Base-by-base conservation (phyloP, 2,113 vertebrate genomes). In the Solea senegalensis region DNA sequence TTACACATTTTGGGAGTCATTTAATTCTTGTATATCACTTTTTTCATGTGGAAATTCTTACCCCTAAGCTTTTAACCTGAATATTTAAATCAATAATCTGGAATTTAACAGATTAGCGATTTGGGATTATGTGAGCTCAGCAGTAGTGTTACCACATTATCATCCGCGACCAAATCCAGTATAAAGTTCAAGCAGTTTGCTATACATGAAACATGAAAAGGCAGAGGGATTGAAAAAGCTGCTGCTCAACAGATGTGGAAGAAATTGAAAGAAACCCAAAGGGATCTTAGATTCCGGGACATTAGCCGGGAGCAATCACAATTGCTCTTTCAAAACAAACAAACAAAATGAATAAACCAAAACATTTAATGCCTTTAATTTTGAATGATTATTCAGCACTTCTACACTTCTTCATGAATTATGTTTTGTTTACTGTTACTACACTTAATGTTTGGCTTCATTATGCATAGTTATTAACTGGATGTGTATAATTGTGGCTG, bases 91-190 rank as follows among this genome's bases (percentile, higher is more conserved):
- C 21, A 46, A 44, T 48, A 50, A 66, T 52, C 15, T 54, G 45
- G 72, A 63, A 58, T 60, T 21, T 1, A 21, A 59, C 10, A 21
- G 50, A 71, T 50, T 51, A 45, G 44, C 63, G 59, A 26, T 61
- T 77, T 39, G 41, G 10, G 63, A 63, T 12, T 55, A 34, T 74
- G 21, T 7, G 0, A 41, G 40, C 50, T 39, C 71, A 72, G 64
- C 8, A 70, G 57, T 21, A 26, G 39, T 67, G 46, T 59, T 74
- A 13, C 8, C 65, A 67, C 41, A 55, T 68, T 71, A 82, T 26
- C 52, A 58, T 4, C 4, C 14, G 46, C 21, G 49, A 52, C 45
- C 40, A 57, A 39, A 21, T 68, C 56, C 65, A 76, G 52, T 34
- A 34, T 34, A 34, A 34, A 34, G 34, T 34, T 34, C 1, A 2